phyloP scores from a whole-genome alignment of 2,888 invertebrate genomes.

The Aleiodes alternator region DNA sequence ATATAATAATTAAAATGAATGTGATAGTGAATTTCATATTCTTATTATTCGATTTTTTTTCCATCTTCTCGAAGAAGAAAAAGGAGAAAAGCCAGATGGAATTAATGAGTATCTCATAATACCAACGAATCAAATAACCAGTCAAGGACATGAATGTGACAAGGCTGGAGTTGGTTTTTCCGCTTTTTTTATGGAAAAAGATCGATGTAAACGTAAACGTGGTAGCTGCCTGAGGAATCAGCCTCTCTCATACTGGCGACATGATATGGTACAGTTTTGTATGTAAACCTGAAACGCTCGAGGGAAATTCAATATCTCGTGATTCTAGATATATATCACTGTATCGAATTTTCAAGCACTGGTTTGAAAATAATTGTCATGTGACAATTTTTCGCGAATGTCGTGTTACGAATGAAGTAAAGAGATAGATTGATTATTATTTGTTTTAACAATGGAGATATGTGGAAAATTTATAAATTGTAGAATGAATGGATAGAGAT shows the following conservation, averaged over 20 bases:
- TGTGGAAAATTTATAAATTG: neutral
- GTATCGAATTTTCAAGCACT: conserved; percentile 28
- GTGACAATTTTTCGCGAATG: neutral
- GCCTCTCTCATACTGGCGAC: conserved; percentile 76
- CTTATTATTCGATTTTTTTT: neutral
- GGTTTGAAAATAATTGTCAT: conserved; percentile 8
- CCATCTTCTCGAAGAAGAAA: neutral
- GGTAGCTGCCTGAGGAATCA: conserved; percentile 77
- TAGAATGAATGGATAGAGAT: no score
- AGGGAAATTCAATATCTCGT: conserved; percentile 2
- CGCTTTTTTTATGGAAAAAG: conserved; percentile 76
- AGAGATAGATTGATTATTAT: conserved; percentile 24
- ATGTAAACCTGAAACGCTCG: conserved; percentile 3
- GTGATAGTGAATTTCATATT: neutral
- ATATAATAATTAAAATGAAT: no score
- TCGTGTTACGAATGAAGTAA: neutral
- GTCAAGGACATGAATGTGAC: conserved; percentile 76
- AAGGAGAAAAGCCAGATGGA: conserved; percentile 63
- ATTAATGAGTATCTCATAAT: conserved; percentile 76
- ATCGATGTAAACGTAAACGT: conserved; percentile 72
- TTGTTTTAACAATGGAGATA: neutral
- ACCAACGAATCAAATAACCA: conserved; percentile 70
- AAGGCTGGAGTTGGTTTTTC: conserved; percentile 77
- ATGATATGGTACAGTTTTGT: conserved; percentile 69
- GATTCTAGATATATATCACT: neutral